These are phyloP conservation scores for Burhinus bistriatus DNA, from an alignment of 2,113 vertebrate genomes.

Conservation along the genomic window DNA sequence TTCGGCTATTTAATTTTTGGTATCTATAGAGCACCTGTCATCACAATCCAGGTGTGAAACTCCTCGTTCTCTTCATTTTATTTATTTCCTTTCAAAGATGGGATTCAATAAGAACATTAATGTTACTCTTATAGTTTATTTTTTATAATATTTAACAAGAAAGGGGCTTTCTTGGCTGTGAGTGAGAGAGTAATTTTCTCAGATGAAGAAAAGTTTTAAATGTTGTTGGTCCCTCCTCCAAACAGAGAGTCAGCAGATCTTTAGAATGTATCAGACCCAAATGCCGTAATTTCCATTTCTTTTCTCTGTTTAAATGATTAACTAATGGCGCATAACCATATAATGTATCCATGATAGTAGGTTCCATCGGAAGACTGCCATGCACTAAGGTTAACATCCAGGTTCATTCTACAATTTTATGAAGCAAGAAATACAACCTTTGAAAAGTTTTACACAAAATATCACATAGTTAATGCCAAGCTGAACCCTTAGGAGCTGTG, in stretches of 20 bases:
- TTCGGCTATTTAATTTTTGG: not conserved
- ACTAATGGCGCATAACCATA: conserved; percentile 58
- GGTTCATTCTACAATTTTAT: conserved; percentile 66
- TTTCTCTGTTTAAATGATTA: conserved; percentile 57
- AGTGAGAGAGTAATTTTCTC: not conserved
- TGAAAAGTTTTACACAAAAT: conserved; percentile 58
- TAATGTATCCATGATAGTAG: conserved; percentile 27
- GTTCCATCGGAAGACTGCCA: not conserved
- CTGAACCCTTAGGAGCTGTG: conserved; percentile 7
- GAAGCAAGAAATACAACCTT: conserved; percentile 61
- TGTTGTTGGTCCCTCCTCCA: conserved; percentile 10
- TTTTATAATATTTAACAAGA: not conserved
- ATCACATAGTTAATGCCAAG: conserved; percentile 45
- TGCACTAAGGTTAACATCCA: conserved; percentile 43
- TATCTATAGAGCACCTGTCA: not conserved
- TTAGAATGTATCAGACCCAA: not conserved
- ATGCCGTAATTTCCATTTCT: conserved; percentile 61
- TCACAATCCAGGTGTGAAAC: not conserved
- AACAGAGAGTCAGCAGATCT: conserved; percentile 52
- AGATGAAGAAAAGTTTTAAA: conserved; percentile 1
- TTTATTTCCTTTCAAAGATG: not conserved
- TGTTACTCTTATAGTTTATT: not conserved
- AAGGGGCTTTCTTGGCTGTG: not conserved
- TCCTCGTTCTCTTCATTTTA: not conserved
- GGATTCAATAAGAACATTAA: not conserved